Evolutionary conservation across 2,797 vertebrate species (phyloP).

Genomic region (Siniperca scherzeri): DNA sequence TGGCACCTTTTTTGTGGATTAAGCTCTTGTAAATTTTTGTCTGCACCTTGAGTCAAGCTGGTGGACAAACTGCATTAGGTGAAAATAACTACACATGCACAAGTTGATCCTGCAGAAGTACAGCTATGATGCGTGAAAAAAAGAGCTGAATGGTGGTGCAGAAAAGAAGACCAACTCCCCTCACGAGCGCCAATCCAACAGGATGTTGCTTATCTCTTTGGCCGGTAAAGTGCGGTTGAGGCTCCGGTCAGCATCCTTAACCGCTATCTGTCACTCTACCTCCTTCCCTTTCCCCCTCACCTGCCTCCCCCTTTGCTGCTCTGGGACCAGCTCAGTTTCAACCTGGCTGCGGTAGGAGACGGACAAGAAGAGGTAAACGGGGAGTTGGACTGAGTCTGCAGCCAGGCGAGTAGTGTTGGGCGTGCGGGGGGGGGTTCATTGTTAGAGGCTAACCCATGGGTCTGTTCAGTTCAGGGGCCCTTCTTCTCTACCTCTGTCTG

Average conservation of each 20-base stretch:
- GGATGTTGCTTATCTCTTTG: conserved; percentile 75
- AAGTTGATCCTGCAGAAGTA: conserved; percentile 20
- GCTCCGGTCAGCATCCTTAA: conserved; percentile 78
- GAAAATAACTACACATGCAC: conserved; percentile 16
- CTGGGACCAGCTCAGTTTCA: conserved; percentile 73
- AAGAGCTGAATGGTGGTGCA: conserved; percentile 41
- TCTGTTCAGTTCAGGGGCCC: conserved; percentile 67
- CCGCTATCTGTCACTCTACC: conserved; percentile 72
- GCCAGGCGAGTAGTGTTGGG: conserved; percentile 31
- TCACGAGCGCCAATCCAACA: conserved; percentile 53
- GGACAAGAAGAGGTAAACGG: conserved; percentile 62
- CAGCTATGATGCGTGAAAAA: conserved; percentile 2
- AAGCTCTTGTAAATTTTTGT: conserved; percentile 24
- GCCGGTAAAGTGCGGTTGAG: conserved; percentile 73
- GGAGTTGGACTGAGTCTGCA: conserved; percentile 62
- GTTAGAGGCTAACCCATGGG: conserved; percentile 72
- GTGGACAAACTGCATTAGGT: conserved; percentile 23
- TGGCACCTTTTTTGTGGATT: conserved; percentile 43
- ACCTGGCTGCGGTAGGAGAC: conserved; percentile 63
- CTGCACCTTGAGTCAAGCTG: conserved; percentile 41
- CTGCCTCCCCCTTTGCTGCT: conserved; percentile 50
- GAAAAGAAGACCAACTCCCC: conserved; percentile 29
- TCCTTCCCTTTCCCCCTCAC: conserved; percentile 38
- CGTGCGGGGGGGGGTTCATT: conserved; percentile 31
- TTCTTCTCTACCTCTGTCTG: conserved; percentile 57